These are phyloP conservation scores for Malurus alboscapulatus DNA, from an alignment of 2,113 vertebrate species.

Conservation along the genomic window DNA sequence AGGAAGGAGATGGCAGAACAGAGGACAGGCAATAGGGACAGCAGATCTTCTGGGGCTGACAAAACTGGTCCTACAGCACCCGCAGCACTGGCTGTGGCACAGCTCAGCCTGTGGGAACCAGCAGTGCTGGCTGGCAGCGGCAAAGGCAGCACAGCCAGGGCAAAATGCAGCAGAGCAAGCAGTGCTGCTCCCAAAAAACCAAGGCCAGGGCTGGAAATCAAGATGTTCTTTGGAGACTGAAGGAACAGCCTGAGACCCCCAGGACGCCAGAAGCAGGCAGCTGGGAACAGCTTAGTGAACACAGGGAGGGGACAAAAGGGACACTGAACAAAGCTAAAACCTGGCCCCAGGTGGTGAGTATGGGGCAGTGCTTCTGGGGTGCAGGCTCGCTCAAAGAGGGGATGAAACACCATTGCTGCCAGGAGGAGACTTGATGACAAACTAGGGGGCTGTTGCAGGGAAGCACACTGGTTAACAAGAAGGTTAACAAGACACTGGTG, in stretches of 20 bases:
- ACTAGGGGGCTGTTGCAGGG: not conserved
- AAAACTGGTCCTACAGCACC: not conserved
- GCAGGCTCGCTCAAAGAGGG: not conserved
- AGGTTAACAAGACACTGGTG: rapidly evolving
- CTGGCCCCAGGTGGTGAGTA: rapidly evolving
- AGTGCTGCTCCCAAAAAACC: not conserved
- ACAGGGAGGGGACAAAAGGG: not conserved
- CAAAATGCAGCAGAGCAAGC: not conserved
- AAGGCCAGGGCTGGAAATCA: not conserved
- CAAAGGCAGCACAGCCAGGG: not conserved
- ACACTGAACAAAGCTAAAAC: not conserved
- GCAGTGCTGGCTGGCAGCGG: not conserved
- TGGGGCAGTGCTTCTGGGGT: not conserved
- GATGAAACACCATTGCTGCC: not conserved
- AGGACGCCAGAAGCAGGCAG: not conserved
- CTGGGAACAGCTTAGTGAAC: not conserved
- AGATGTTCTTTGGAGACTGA: not conserved
- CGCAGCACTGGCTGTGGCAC: not conserved
- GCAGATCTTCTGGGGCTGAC: not conserved
- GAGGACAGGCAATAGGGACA: not conserved
- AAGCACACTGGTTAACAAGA: not conserved
- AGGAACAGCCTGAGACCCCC: not conserved
- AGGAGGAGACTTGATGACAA: not conserved
- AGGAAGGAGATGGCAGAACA: not conserved
- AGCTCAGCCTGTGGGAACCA: not conserved